phyloP scores from a whole-genome alignment of 2,888 invertebrate species.

The Meloe dianella region DNA sequence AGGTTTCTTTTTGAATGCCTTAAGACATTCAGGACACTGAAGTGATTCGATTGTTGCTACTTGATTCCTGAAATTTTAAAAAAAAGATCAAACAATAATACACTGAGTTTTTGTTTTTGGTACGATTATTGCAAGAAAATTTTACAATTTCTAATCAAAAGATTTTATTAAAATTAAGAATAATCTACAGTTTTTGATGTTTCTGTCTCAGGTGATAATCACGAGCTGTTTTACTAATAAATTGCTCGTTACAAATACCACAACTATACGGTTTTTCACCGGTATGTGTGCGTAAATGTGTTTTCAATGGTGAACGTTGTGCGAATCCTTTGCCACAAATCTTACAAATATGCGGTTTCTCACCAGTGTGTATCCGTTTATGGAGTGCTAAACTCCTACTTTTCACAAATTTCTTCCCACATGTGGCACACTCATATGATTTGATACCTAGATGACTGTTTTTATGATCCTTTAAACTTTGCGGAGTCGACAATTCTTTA shows the following conservation, averaged over 20 bases:
- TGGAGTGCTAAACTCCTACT: slow-evolving; percentile 44
- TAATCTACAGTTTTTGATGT: not conserved
- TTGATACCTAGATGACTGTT: slow-evolving; percentile 52
- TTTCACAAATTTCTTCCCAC: slow-evolving; percentile 58
- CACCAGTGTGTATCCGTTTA: slow-evolving; percentile 43
- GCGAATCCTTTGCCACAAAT: slow-evolving; percentile 58
- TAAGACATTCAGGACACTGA: not conserved
- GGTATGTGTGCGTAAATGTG: slow-evolving; percentile 43
- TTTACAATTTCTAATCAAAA: not conserved
- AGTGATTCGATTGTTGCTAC: not conserved
- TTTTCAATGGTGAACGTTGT: slow-evolving; percentile 62
- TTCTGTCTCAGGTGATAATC: not conserved
- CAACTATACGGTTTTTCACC: slow-evolving; percentile 21
- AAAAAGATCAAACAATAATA: not conserved
- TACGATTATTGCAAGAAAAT: not conserved
- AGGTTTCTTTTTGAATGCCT: not conserved
- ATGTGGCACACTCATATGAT: slow-evolving; percentile 59
- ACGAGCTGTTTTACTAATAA: slow-evolving; percentile 4
- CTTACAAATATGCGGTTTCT: slow-evolving; percentile 60
- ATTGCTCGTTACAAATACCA: slow-evolving; percentile 13
- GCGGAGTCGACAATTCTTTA: slow-evolving; percentile 46
- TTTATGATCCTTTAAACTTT: slow-evolving; percentile 48
- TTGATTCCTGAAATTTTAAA: not conserved
- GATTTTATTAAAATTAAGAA: not conserved
- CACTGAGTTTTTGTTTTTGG: not conserved